Conservation (phyloP, 2,113 vertebrate genomes). For the Lathamus discolor region DNA sequence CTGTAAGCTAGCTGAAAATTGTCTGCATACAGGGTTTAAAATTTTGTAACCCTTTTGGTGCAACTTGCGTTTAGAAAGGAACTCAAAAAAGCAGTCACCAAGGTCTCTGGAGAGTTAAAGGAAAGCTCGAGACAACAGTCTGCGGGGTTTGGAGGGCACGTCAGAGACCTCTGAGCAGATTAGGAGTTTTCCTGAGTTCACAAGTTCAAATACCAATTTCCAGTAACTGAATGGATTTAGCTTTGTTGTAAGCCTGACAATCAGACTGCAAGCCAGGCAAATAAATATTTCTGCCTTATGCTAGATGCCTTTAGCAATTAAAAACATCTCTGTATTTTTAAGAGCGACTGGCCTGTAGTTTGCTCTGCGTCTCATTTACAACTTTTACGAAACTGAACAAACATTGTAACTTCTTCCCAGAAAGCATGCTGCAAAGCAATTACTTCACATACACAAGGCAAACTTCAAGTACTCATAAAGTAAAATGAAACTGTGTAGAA, state of each 20-base stretch:
- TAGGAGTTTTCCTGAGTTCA: conserved; percentile 60
- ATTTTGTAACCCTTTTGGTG: conserved; percentile 77
- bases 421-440: not conserved
- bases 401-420: not conserved
- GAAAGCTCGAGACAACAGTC: not conserved
- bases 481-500: not conserved
- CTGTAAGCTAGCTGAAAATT: conserved; percentile 89
- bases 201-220: conserved; percentile 60
- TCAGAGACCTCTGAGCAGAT: conserved; percentile 14
- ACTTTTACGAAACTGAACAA: conserved; percentile 18
- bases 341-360: not conserved
- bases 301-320: not conserved
- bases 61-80: conserved; percentile 26
- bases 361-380: not conserved
- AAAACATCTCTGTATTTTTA: conserved; percentile 4
- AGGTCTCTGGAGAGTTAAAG: conserved; percentile 27
- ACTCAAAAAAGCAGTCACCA: not conserved
- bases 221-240: conserved; percentile 45
- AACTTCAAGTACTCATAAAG: conserved; percentile 28
- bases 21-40: conserved; percentile 77
- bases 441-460: not conserved
- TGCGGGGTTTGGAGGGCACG: not conserved
- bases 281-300: conserved; percentile 5
- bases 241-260: not conserved
- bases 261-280: not conserved